Percentiles rank a stretch among this genome's conserved stretches.
Evolutionary conservation across 1,140 invertebrate species (phyloP).

Genomic region (Drosophila nikananu): DNA sequence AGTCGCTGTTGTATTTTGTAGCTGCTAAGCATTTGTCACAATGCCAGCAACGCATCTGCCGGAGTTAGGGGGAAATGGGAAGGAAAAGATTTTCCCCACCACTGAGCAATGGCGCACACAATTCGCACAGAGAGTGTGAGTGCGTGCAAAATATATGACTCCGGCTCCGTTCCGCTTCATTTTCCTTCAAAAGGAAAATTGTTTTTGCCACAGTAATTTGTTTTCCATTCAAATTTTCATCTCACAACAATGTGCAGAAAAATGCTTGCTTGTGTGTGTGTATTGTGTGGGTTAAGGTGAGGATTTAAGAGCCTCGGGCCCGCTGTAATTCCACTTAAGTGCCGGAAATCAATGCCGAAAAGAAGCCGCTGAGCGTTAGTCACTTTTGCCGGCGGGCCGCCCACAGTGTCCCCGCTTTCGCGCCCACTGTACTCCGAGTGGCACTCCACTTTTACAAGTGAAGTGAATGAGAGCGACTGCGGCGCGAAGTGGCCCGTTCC

Average conservation of each 20-base stretch:
- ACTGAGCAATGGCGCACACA: conserved; percentile 35
- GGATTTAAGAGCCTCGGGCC: conserved; percentile 16
- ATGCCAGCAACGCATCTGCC: conserved; percentile 50
- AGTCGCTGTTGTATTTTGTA: conserved; percentile 22
- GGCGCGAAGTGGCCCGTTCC: conserved; percentile 39
- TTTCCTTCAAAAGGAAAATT: conserved; percentile 73
- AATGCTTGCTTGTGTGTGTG: not conserved
- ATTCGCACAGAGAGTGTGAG: conserved; percentile 25
- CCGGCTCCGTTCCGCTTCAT: conserved; percentile 37
- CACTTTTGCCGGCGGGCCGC: conserved; percentile 39
- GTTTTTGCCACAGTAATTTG: conserved; percentile 76
- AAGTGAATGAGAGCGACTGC: conserved; percentile 39
- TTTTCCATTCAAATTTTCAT: conserved; percentile 70
- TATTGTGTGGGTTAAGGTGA: conserved; percentile 10
- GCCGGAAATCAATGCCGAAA: conserved; percentile 44
- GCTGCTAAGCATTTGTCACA: conserved; percentile 78
- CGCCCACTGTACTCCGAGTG: conserved; percentile 33
- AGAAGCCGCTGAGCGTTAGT: conserved; percentile 48
- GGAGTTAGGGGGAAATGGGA: conserved; percentile 54
- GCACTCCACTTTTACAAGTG: conserved; percentile 50
- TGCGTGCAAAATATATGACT: conserved; percentile 30
- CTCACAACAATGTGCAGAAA: conserved; percentile 17
- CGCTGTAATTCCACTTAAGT: conserved; percentile 45
- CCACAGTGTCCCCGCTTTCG: not conserved
- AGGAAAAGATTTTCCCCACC: conserved; percentile 62